phyloP scores from a whole-genome alignment of 1,140 invertebrate genomes.

The Papilio polyxenes region DNA sequence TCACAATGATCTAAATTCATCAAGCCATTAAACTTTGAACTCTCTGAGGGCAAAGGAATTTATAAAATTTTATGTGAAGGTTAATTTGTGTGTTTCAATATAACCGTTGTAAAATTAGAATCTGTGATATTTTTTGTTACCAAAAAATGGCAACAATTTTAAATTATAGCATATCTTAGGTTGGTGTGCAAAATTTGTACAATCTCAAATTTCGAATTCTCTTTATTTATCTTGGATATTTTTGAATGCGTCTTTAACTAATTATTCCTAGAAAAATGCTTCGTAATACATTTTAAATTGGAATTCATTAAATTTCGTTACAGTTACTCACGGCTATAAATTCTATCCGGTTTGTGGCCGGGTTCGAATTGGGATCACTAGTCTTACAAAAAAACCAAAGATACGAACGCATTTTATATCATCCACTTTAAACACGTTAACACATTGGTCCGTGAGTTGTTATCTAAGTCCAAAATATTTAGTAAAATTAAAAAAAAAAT shows the following conservation, averaged over 20 bases:
- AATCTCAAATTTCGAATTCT: too few relatives aligned
- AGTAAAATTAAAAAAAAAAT: too few relatives aligned
- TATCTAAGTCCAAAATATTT: too few relatives aligned
- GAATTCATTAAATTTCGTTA: background rate
- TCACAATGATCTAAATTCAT: background rate
- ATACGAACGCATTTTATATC: background rate
- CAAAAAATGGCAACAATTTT: background rate
- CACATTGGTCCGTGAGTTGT: too few relatives aligned
- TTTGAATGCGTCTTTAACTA: background rate
- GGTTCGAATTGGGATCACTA: background rate
- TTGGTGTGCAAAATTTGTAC: too few relatives aligned
- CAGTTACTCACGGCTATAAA: background rate
- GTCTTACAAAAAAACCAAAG: background rate
- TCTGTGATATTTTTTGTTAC: too few relatives aligned
- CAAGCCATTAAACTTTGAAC: slow-evolving; percentile 19
- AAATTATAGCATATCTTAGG: background rate
- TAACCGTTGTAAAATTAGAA: background rate
- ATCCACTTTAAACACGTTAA: background rate
- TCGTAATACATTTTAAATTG: background rate
- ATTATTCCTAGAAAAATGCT: background rate
- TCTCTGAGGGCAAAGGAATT: background rate
- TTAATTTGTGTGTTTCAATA: background rate
- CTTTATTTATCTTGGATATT: background rate
- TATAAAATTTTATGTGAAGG: background rate
- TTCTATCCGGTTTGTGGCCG: background rate